Conservation (phyloP, 1,140 invertebrate species). For the Phymorhynchus buccinoides region DNA sequence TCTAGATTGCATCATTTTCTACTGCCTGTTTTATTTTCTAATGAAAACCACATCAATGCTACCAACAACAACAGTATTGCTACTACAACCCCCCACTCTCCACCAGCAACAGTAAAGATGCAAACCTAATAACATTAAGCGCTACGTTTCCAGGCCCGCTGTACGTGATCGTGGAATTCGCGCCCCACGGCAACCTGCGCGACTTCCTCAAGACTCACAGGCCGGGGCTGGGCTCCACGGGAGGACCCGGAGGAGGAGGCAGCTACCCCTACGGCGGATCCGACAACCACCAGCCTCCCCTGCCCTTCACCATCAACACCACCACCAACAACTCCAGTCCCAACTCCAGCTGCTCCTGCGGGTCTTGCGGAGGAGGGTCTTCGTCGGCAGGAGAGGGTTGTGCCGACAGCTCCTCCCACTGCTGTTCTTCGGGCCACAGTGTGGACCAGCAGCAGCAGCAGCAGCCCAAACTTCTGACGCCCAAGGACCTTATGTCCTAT, state of each 20-base stretch:
- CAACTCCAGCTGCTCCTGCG: not conserved
- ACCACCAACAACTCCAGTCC: not conserved
- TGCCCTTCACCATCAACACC: not conserved
- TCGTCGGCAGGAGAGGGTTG: not conserved
- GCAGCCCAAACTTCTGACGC: constrained; percentile 82
- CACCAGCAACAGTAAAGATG: too few relatives aligned
- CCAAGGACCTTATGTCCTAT: constrained; percentile 97
- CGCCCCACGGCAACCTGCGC: constrained; percentile 93
- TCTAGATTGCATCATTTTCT: too few relatives aligned
- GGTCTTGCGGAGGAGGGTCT: not conserved
- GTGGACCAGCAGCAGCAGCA: constrained; percentile 31
- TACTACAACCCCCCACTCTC: too few relatives aligned
- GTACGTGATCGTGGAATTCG: constrained; percentile 96
- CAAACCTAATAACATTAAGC: too few relatives aligned
- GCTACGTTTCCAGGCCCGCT: constrained; percentile 86
- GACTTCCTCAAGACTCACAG: constrained; percentile 85
- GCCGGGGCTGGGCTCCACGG: constrained; percentile 52
- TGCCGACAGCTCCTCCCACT: not conserved
- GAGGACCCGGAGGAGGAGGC: too few relatives aligned
- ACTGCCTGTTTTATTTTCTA: too few relatives aligned
- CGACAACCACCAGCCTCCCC: constrained; percentile 42
- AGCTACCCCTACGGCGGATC: not conserved
- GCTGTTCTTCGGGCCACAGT: too few relatives aligned
- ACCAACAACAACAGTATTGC: too few relatives aligned
- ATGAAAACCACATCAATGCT: too few relatives aligned